phyloP scores from a whole-genome alignment of 2,888 invertebrate genomes.

The Phymatocera aterrima region DNA sequence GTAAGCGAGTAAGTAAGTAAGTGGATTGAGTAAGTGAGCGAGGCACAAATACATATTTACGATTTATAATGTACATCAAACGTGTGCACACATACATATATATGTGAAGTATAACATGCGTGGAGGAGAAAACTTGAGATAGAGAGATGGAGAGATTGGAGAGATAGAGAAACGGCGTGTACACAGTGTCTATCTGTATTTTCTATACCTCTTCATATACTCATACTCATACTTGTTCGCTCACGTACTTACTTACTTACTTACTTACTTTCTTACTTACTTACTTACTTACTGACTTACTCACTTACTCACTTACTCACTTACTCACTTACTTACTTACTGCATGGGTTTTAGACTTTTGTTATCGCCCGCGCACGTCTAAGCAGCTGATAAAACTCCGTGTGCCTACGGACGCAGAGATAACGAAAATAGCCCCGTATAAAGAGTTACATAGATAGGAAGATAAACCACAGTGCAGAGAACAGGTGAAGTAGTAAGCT shows the following conservation, averaged over 20 bases:
- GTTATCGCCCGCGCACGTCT: conserved; percentile 67
- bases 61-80: not conserved
- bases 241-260: not conserved
- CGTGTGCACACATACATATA: not conserved
- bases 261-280: not conserved
- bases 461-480: conserved; percentile 71
- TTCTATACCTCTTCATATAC: not conserved
- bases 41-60: not conserved
- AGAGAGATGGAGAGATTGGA: no score
- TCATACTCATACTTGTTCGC: not conserved
- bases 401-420: conserved; percentile 68
- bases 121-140: no score
- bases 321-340: not conserved
- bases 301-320: not conserved
- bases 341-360: conserved; percentile 51
- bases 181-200: not conserved
- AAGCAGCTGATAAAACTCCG: conserved; percentile 73
- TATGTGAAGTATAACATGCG: not conserved
- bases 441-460: conserved; percentile 72
- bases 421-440: conserved; percentile 69
- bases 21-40: no score
- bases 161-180: not conserved
- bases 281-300: not conserved
- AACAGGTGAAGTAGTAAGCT: conserved; percentile 68
- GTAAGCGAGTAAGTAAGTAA: not conserved